phyloP scores from a whole-genome alignment of 2,113 vertebrate species.

The Psammodynastes pulverulentus region DNA sequence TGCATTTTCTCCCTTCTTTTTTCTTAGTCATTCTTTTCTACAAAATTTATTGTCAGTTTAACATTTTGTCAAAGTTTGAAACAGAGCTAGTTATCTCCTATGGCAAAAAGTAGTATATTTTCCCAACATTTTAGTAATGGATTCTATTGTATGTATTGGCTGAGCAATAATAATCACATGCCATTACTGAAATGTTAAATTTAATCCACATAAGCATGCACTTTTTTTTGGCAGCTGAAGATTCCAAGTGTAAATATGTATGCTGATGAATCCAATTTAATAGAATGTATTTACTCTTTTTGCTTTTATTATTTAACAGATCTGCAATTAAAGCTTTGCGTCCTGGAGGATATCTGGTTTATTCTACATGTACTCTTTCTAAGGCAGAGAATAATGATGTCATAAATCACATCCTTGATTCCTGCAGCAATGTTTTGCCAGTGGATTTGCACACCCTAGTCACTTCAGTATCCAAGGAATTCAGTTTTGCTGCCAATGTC shows the following conservation, averaged over 20 bases:
- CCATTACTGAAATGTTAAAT: background rate
- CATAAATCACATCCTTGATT: constrained; percentile 73
- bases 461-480: constrained; percentile 72
- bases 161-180: background rate
- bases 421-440: constrained; percentile 70
- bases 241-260: constrained; percentile 11
- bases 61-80: background rate
- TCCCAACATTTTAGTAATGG: background rate
- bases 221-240: background rate
- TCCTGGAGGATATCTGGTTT: constrained; percentile 87
- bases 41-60: background rate
- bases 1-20: background rate
- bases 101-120: background rate
- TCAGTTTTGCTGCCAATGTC: constrained; percentile 69
- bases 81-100: background rate
- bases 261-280: background rate
- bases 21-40: background rate
- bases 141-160: background rate
- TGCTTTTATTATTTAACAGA: constrained; percentile 65
- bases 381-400: constrained; percentile 85
- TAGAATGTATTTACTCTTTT: background rate
- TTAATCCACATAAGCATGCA: background rate
- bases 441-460: constrained; percentile 76
- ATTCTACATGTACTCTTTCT: constrained; percentile 93
- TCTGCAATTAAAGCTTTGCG: constrained; percentile 84